Conservation (phyloP, 2,888 invertebrate species). For the Eremobia ochroleuca region DNA sequence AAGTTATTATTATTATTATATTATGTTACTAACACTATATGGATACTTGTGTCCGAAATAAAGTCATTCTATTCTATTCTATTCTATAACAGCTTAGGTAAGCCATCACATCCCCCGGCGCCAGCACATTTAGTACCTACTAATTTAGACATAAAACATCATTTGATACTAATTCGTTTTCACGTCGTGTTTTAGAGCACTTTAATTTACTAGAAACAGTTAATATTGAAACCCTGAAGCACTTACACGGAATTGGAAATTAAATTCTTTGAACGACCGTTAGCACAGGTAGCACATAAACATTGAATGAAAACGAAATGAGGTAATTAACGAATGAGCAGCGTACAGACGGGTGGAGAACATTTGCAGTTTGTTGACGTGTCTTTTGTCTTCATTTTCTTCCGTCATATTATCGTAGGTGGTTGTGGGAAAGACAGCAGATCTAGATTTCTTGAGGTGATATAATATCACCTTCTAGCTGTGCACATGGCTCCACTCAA, state of each 20-base stretch:
- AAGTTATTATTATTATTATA: no score
- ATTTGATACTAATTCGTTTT: constrained; percentile 23
- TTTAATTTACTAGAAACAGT: constrained; percentile 26
- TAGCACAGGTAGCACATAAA: constrained; percentile 22
- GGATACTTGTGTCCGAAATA: no score
- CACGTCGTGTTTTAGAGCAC: constrained; percentile 4
- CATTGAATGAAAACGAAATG: constrained; percentile 26
- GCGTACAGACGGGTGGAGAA: constrained; percentile 6
- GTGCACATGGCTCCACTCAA: neutral
- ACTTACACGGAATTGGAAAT: constrained; percentile 36
- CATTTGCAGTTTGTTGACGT: constrained; percentile 18
- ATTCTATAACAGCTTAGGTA: neutral
- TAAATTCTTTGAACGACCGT: constrained; percentile 30
- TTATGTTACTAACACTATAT: no score
- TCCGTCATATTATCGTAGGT: neutral
- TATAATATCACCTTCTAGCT: neutral
- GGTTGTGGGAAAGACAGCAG: neutral
- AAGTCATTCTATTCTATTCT: no score
- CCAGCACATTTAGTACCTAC: neutral
- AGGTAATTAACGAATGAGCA: constrained; percentile 23
- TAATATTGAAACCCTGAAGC: constrained; percentile 47
- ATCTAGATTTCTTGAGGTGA: neutral
- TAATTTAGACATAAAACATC: neutral
- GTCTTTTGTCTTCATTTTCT: neutral
- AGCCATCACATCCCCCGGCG: neutral